phyloP scores from a whole-genome alignment of 2,113 vertebrate genomes.

The Calyptommatus sinebrachiatus region DNA sequence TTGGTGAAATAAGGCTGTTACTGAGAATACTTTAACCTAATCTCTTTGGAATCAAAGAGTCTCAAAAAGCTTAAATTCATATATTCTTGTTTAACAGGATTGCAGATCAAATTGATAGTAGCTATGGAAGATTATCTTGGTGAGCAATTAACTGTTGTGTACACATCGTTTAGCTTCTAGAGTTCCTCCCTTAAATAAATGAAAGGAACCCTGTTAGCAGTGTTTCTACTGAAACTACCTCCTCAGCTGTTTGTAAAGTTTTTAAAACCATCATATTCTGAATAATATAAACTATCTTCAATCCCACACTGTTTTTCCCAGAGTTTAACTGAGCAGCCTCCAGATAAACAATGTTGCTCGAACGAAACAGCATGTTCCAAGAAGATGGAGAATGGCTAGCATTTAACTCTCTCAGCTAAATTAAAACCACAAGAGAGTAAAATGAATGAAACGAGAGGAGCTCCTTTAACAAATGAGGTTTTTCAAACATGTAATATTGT shows the following conservation, averaged over 20 bases:
- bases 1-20: not conserved
- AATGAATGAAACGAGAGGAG: not conserved
- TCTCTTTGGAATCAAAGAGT: slow-evolving; percentile 8
- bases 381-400: not conserved
- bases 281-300: not conserved
- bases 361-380: not conserved
- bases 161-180: not conserved
- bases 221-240: not conserved
- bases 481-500: not conserved
- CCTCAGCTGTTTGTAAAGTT: not conserved
- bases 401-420: not conserved
- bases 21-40: not conserved
- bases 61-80: not conserved
- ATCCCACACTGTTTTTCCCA: not conserved
- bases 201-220: not conserved
- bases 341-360: not conserved
- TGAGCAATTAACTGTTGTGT: not conserved
- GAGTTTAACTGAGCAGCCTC: not conserved
- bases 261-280: not conserved
- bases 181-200: not conserved
- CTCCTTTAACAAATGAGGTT: not conserved
- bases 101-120: slow-evolving; percentile 6
- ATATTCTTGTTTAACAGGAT: not conserved
- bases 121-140: not conserved
- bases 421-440: not conserved